phyloP scores from a whole-genome alignment of 1,140 invertebrate genomes.

The Linepithema humile region DNA sequence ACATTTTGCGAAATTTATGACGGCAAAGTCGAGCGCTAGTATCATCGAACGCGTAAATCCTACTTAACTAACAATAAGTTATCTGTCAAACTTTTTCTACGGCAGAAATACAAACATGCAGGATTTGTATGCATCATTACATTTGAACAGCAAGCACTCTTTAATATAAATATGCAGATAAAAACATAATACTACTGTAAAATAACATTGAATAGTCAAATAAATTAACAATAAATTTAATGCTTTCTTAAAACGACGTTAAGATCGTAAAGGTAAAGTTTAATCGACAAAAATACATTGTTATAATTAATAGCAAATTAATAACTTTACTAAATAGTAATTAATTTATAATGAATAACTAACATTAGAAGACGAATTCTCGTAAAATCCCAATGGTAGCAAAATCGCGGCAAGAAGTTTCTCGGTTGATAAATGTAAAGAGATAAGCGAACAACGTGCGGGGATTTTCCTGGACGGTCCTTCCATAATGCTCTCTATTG shows the following conservation, averaged over 20 bases:
- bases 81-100: background rate
- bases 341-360: constrained; percentile 9
- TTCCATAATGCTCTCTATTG: constrained; percentile 45
- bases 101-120: too few relatives aligned
- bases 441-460: constrained; percentile 41
- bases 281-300: constrained; percentile 2
- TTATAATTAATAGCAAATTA: too few relatives aligned
- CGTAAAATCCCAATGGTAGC: background rate
- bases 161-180: background rate
- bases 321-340: too few relatives aligned
- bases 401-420: constrained; percentile 22
- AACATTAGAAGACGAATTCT: background rate
- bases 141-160: background rate
- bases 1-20: constrained; percentile 39
- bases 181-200: background rate
- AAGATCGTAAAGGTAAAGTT: background rate
- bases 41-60: background rate
- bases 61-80: background rate
- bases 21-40: background rate
- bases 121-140: too few relatives aligned
- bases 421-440: constrained; percentile 45
- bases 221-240: background rate
- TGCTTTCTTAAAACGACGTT: background rate
- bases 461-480: constrained; percentile 1
- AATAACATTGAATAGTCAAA: background rate